Conservation (phyloP, 2,888 invertebrate species). For the Drosophila kanekoi region DNA sequence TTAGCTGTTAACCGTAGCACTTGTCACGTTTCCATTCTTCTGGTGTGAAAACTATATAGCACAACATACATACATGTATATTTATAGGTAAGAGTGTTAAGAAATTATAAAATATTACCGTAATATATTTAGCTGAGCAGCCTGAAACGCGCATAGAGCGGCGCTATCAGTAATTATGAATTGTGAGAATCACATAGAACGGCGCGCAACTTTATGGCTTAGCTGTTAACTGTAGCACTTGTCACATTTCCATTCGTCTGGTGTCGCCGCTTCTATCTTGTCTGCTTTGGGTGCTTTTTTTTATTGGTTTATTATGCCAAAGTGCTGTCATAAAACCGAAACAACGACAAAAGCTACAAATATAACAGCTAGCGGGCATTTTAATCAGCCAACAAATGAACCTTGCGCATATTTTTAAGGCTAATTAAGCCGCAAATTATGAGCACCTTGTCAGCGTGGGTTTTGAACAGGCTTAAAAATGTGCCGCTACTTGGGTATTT, state of each 20-base stretch:
- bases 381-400: constrained; percentile 54
- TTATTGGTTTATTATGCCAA: constrained; percentile 39
- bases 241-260: constrained; percentile 10
- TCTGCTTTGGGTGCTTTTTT: constrained; percentile 26
- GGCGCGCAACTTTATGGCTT: constrained; percentile 1
- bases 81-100: not conserved
- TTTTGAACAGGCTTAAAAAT: constrained; percentile 35
- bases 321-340: constrained; percentile 33
- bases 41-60: not conserved
- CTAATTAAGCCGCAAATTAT: constrained; percentile 75
- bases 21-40: constrained; percentile 11
- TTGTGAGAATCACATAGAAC: constrained; percentile 14
- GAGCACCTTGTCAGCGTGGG: constrained; percentile 57
- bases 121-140: not conserved
- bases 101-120: too few species aligned
- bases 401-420: constrained; percentile 61
- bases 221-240: constrained; percentile 1
- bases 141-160: constrained; percentile 14
- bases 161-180: constrained; percentile 3
- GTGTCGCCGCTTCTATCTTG: constrained; percentile 25
- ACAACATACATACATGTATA: not conserved
- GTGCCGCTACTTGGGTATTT: constrained; percentile 12
- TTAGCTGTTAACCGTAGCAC: not conserved
- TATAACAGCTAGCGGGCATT: constrained; percentile 33
- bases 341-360: constrained; percentile 5